These are phyloP conservation scores for Magallana ariakensis DNA, from an alignment of 1,140 invertebrate species.

Conservation along the genomic window DNA sequence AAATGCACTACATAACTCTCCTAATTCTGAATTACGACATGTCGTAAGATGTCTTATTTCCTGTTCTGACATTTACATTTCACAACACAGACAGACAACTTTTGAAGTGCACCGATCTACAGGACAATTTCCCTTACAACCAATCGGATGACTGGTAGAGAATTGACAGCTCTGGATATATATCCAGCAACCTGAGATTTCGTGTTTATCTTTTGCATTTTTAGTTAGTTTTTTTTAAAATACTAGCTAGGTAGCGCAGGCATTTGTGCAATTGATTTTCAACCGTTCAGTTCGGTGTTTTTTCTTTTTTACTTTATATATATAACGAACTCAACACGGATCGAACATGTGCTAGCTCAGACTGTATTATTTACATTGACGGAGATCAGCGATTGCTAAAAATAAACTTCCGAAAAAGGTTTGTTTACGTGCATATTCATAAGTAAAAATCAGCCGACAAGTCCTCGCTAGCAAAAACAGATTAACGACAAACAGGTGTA, in stretches of 20 bases:
- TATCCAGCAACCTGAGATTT: not conserved
- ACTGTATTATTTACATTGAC: constrained; percentile 24
- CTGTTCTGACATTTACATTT: no score
- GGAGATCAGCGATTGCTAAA: not conserved
- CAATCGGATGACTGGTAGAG: not conserved
- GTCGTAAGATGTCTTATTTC: no score
- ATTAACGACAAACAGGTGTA: not conserved
- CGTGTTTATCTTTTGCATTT: not conserved
- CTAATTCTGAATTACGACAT: not conserved
- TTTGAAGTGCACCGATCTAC: not conserved
- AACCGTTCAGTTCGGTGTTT: not conserved
- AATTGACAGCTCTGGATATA: not conserved
- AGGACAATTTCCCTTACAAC: not conserved
- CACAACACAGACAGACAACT: no score
- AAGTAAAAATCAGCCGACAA: not conserved
- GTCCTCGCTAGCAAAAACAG: not conserved
- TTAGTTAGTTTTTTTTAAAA: not conserved
- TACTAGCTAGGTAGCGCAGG: not conserved
- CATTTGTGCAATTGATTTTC: constrained; percentile 35
- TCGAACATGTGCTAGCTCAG: constrained; percentile 4
- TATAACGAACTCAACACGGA: constrained; percentile 2
- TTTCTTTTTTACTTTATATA: constrained; percentile 2
- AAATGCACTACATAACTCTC: not conserved
- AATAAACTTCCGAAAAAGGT: constrained; percentile 12
- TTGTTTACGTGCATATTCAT: not conserved